These are phyloP conservation scores for Opisthocomus hoazin DNA, from an alignment of 2,113 vertebrate species.

Conservation along the genomic window DNA sequence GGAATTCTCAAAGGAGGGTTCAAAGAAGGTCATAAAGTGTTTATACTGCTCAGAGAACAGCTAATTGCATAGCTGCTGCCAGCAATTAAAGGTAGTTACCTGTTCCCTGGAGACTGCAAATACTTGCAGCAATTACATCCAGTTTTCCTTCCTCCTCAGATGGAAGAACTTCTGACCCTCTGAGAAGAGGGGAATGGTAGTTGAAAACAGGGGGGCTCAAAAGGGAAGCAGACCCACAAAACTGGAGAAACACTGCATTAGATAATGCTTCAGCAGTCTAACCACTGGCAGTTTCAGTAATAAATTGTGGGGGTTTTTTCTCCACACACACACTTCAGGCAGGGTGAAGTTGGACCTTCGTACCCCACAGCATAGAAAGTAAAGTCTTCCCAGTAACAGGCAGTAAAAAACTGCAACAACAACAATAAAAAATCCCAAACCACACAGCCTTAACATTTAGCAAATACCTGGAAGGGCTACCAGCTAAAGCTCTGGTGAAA, in stretches of 20 bases:
- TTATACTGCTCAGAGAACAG: background rate
- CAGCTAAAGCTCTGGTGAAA: background rate
- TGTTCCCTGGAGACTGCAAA: background rate
- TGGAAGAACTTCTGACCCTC: background rate
- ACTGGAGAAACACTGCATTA: background rate
- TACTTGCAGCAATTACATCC: background rate
- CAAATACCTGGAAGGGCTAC: background rate
- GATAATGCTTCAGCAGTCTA: background rate
- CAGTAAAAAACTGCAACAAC: background rate
- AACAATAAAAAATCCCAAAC: background rate
- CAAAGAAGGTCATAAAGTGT: background rate
- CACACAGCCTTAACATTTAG: background rate
- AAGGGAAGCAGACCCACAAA: background rate
- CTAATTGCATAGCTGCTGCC: background rate
- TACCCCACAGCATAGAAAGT: background rate
- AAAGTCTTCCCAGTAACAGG: background rate
- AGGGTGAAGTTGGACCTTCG: background rate
- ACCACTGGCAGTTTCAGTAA: background rate
- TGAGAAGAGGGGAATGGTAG: background rate
- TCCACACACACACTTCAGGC: background rate
- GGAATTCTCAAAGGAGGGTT: background rate
- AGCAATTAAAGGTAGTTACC: background rate
- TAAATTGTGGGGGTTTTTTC: background rate
- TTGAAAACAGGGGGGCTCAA: background rate
- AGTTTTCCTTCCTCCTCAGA: background rate